Conservation (phyloP, 2,888 invertebrate species). For the Harpalus rubripes region DNA sequence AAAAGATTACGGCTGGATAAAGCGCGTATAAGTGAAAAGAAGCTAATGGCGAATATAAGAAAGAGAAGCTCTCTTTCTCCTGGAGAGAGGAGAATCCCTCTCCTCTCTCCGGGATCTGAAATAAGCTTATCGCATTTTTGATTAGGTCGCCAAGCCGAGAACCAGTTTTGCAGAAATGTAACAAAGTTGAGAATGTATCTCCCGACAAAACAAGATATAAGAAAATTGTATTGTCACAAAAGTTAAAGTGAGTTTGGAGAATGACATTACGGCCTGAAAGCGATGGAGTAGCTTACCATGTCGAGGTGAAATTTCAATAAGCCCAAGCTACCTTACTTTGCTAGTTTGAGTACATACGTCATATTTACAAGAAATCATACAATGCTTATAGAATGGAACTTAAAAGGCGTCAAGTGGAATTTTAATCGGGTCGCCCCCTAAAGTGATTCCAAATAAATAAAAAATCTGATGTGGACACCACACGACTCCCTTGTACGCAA, state of each 20-base stretch:
- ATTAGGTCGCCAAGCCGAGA: constrained; percentile 68
- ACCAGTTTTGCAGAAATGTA: constrained; percentile 72
- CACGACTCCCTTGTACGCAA: no score
- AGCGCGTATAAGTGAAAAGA: constrained; percentile 52
- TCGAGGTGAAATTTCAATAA: constrained; percentile 6
- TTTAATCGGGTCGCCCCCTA: no score
- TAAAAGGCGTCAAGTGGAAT: no score
- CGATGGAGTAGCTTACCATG: constrained; percentile 17
- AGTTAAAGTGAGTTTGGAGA: constrained; percentile 71
- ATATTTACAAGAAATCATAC: no score
- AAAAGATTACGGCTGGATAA: constrained; percentile 43
- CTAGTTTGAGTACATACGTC: no score
- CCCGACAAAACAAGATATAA: constrained; percentile 72
- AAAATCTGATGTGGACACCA: no score
- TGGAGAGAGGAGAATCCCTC: constrained; percentile 36
- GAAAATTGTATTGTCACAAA: constrained; percentile 73
- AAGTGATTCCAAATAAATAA: no score
- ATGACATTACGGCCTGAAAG: constrained; percentile 68
- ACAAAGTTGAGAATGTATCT: constrained; percentile 72
- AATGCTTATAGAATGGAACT: no score
- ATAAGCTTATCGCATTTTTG: constrained; percentile 67
- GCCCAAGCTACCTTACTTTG: neutral
- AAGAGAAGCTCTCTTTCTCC: constrained; percentile 13
- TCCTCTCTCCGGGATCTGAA: constrained; percentile 51
- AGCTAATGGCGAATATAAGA: constrained; percentile 56